Evolutionary conservation across 2,113 vertebrate species (phyloP), one percentile per base, ranked within the genome.

Genomic region (Zonotrichia leucophrys): DNA sequence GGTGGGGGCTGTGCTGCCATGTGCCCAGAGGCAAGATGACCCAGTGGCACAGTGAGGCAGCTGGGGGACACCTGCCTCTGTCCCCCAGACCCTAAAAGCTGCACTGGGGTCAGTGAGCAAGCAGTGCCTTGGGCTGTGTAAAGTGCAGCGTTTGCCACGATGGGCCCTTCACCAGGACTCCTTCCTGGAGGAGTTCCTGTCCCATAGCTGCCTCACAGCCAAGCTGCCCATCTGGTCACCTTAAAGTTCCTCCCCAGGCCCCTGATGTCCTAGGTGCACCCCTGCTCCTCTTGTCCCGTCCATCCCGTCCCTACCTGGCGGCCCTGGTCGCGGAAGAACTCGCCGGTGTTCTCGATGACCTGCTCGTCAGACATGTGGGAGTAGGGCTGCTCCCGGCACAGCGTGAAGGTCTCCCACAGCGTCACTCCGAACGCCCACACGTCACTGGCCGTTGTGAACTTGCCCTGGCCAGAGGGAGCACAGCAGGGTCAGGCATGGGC

Each of bases 281-380:
- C 1, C 20, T 58, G 31, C 8, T 53, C 25, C 6, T 73, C 35
- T 35, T 1, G 2, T 60, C 44, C 60, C 23, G 6, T 21, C 24
- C 59, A 1, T 27, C 12, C 46, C 4, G 0, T 39, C 17, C 97
- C 95, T 92, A 99, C 99, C 99, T 99, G 99, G 55, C 98, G 98
- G 82, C 98, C 98, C 88, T 99, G 99, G 97, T 99, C 99, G 84
- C 99, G 97, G 97, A 99, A 99, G 94, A 99, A 99, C 97, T 99
- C 99, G 13, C 99, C 99, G 0, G 99, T 99, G 97, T 99, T 99
- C 91, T 99, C 99, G 3, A 99, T 99, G 94, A 99, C 99, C 97
- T 99, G 99, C 84, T 99, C 99, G 0, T 99, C 99, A 0, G 99
- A 99, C 59, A 99, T 97, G 87, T 99, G 98, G 28, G 98, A 99